Evolutionary conservation across 1,140 invertebrate species (phyloP).

Genomic region (Dreissena polymorpha): DNA sequence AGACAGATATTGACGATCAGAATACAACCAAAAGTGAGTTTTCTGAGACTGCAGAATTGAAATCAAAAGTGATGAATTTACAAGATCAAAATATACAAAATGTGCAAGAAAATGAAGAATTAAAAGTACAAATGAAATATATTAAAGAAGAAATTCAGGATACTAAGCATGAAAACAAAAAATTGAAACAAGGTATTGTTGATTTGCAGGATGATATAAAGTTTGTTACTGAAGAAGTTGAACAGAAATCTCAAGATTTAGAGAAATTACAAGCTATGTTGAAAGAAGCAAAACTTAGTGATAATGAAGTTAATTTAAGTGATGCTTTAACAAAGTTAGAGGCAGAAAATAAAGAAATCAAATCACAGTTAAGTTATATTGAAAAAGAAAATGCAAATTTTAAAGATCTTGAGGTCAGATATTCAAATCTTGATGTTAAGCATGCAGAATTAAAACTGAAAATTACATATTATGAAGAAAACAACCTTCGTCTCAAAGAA

Average conservation of each 20-base stretch:
- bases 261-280: constrained; percentile 28
- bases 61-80: no score
- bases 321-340: no score
- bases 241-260: neutral
- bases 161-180: neutral
- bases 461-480: no score
- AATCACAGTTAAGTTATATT: constrained; percentile 12
- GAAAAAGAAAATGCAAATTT: neutral
- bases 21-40: no score
- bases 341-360: no score
- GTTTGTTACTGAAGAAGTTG: constrained; percentile 13
- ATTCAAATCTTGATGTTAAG: no score
- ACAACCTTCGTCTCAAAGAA: no score
- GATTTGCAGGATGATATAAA: constrained; percentile 6
- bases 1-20: no score
- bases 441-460: no score
- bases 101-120: neutral
- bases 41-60: no score
- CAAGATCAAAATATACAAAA: no score
- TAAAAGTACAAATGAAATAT: neutral
- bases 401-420: no score
- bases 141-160: neutral
- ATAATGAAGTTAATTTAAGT: constrained; percentile 7
- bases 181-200: constrained; percentile 19
- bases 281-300: constrained; percentile 18